These are phyloP conservation scores for Drosophila subquinaria DNA, from an alignment of 2,888 invertebrate species.

Conservation along the genomic window DNA sequence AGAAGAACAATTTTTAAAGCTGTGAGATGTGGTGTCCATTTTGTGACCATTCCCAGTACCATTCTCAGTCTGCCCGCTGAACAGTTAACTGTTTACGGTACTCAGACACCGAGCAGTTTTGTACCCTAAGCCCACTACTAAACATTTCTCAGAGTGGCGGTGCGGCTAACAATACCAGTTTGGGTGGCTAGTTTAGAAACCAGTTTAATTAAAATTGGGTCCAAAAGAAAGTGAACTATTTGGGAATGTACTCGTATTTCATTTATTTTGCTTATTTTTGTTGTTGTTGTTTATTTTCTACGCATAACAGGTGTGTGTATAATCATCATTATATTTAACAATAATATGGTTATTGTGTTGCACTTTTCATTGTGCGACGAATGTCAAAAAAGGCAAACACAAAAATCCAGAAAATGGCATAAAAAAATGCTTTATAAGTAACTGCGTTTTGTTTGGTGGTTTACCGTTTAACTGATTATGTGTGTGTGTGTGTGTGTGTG, in stretches of 20 bases:
- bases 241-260: slow-evolving; percentile 51
- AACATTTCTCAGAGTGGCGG: not conserved
- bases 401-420: slow-evolving; percentile 6
- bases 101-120: not conserved
- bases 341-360: slow-evolving; percentile 30
- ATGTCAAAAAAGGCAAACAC: not conserved
- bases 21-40: too few relatives aligned
- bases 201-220: slow-evolving; percentile 72
- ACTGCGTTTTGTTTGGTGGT: slow-evolving; percentile 66
- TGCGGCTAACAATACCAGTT: slow-evolving; percentile 41
- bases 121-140: not conserved
- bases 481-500: slow-evolving; percentile 14
- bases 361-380: slow-evolving; percentile 25
- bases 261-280: slow-evolving; percentile 3
- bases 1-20: too few relatives aligned
- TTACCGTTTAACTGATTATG: slow-evolving; percentile 63
- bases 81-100: slow-evolving; percentile 2
- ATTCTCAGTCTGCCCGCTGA: not conserved
- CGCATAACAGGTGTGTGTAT: not conserved
- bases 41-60: not conserved
- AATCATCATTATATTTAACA: slow-evolving; percentile 38
- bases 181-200: slow-evolving; percentile 51
- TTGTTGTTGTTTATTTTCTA: not conserved
- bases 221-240: slow-evolving; percentile 80
- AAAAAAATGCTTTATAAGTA: slow-evolving; percentile 24